These are phyloP conservation scores for Sarotherodon lohbergeri DNA, from an alignment of 2,113 vertebrate genomes.

Conservation along the genomic window DNA sequence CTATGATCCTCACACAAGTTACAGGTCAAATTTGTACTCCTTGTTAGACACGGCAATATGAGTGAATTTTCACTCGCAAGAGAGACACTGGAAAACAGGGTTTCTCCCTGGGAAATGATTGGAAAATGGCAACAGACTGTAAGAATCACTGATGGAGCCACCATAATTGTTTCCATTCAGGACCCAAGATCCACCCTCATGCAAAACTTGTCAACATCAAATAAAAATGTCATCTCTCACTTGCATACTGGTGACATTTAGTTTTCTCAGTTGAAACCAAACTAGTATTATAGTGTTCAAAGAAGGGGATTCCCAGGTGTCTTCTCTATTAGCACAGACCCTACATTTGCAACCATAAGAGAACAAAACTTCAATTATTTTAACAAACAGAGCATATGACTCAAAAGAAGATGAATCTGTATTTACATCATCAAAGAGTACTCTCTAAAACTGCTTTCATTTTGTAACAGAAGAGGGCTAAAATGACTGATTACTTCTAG, in stretches of 20 bases:
- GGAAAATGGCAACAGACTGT: constrained; percentile 28
- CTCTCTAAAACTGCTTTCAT: background rate
- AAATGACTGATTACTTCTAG: background rate
- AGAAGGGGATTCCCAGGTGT: background rate
- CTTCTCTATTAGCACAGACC: background rate
- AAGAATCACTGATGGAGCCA: constrained; percentile 13
- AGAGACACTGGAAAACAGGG: background rate
- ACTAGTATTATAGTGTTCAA: background rate
- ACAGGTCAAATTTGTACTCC: background rate
- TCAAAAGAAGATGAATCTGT: background rate
- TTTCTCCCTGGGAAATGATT: background rate
- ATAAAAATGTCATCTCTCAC: constrained; percentile 32
- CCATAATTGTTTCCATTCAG: constrained; percentile 1
- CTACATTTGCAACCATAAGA: background rate
- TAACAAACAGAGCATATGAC: background rate
- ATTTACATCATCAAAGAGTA: background rate
- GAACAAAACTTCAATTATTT: background rate
- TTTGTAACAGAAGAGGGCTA: background rate
- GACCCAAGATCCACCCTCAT: constrained; percentile 15
- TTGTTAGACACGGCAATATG: background rate
- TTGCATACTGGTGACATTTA: background rate
- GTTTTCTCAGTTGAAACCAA: background rate
- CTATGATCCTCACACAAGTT: background rate
- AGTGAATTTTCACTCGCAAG: background rate
- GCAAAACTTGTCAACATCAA: constrained; percentile 17